These are phyloP conservation scores for Macrosteles quadrilineatus DNA, from an alignment of 1,140 invertebrate species.

Conservation along the genomic window DNA sequence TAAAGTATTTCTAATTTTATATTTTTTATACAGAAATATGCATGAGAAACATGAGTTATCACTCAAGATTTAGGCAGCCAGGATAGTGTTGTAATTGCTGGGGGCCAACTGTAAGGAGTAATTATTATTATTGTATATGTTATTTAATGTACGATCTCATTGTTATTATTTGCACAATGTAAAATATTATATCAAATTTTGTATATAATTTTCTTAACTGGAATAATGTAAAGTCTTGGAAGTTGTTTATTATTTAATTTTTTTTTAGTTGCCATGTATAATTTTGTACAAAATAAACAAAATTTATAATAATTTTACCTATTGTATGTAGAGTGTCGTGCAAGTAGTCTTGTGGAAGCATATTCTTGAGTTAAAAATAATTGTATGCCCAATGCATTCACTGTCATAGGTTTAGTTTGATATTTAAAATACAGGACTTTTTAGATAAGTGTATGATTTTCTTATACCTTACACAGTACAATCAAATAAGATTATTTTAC, in stretches of 20 bases:
- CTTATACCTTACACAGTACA: too few relatives aligned
- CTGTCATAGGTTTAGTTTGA: slow-evolving; percentile 30
- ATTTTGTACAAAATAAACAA: slow-evolving; percentile 8
- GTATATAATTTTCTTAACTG: neutral
- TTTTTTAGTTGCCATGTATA: slow-evolving; percentile 20
- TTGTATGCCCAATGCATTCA: slow-evolving; percentile 22
- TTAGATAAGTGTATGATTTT: slow-evolving; percentile 6
- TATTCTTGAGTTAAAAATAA: slow-evolving; percentile 4
- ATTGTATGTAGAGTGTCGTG: slow-evolving; percentile 25
- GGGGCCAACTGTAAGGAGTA: slow-evolving; percentile 14
- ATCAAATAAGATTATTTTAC: too few relatives aligned
- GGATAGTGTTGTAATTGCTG: slow-evolving; percentile 14
- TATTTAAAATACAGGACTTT: slow-evolving; percentile 27
- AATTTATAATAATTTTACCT: slow-evolving; percentile 5
- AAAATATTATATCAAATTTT: slow-evolving; percentile 19
- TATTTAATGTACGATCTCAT: slow-evolving; percentile 27
- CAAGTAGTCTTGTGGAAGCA: neutral
- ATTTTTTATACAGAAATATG: neutral
- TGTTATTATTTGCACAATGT: slow-evolving; percentile 31
- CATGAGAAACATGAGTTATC: neutral
- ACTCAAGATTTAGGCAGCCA: too few relatives aligned
- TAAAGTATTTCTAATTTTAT: neutral
- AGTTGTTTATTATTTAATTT: neutral
- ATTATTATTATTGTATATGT: slow-evolving; percentile 2
- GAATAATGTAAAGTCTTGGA: neutral